phyloP scores from a whole-genome alignment of 2,888 invertebrate genomes.

The Leistus spinibarbis region DNA sequence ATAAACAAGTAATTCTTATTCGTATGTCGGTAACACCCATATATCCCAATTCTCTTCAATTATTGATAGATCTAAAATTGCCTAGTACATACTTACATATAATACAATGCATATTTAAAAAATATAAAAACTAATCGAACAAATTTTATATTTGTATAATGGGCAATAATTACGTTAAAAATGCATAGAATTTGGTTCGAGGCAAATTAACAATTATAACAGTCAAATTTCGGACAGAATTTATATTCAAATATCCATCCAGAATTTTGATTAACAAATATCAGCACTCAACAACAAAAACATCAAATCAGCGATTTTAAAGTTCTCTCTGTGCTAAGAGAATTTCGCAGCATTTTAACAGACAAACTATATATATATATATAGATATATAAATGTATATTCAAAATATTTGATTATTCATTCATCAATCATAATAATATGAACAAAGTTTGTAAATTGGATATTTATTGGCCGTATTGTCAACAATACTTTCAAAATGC shows the following conservation, averaged over 20 bases:
- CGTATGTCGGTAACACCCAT: no score
- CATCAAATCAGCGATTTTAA: background rate
- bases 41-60: no score
- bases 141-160: no score
- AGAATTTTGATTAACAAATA: background rate
- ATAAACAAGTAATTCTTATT: no score
- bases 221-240: background rate
- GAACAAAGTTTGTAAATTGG: background rate
- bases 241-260: background rate
- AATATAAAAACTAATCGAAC: background rate
- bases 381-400: no score
- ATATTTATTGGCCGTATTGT: background rate
- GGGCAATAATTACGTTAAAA: background rate
- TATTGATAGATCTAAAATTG: background rate
- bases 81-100: background rate
- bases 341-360: no score
- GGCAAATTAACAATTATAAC: background rate
- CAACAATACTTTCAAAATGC: background rate
- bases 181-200: background rate
- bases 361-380: no score
- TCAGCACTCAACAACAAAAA: background rate
- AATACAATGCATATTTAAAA: background rate
- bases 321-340: no score
- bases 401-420: no score
- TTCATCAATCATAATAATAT: no score